A percentile compares a stretch with the other conserved stretches of the same genome.
Evolutionary conservation across 64 coral and sea anemone genomes (phyloP).

Genomic region (Stylophora pistillata): DNA sequence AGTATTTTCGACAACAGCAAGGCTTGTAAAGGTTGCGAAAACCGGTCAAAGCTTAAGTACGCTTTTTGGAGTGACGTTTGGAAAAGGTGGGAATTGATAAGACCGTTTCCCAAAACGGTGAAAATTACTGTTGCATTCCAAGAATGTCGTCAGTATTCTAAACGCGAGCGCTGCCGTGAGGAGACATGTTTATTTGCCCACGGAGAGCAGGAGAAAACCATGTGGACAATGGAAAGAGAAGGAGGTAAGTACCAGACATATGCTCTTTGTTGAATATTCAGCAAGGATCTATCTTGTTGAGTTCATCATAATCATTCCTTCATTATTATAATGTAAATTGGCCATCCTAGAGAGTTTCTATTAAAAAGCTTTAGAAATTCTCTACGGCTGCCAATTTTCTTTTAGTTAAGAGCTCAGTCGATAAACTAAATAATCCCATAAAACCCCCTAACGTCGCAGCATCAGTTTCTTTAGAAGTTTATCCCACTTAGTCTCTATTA

Average conservation of each 20-base stretch:
- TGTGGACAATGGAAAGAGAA: conserved; percentile 63
- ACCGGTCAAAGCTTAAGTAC: conserved; percentile 9
- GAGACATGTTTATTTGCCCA: conserved; percentile 67
- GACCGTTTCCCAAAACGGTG: conserved; percentile 5
- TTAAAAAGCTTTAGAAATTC: too few relatives aligned
- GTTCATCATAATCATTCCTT: not conserved
- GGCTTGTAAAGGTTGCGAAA: conserved; percentile 29
- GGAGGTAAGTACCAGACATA: conserved; percentile 8
- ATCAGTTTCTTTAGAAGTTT: too few relatives aligned
- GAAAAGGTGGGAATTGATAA: not conserved
- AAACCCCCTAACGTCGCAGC: too few relatives aligned
- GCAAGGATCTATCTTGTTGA: too few relatives aligned
- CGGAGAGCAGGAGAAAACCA: conserved; percentile 36
- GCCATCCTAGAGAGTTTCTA: too few relatives aligned
- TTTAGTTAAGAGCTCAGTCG: too few relatives aligned
- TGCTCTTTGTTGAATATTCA: too few relatives aligned
- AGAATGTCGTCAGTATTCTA: conserved; percentile 34
- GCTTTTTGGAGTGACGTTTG: conserved; percentile 12
- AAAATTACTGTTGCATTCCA: not conserved
- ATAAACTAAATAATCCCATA: too few relatives aligned
- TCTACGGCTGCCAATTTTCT: too few relatives aligned
- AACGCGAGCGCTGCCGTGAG: conserved; percentile 1
- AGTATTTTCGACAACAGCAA: conserved; percentile 16
- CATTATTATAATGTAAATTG: not conserved
- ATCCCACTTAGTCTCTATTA: too few relatives aligned